Evolutionary conservation across 2,113 vertebrate species (phyloP), one percentile per base, ranked within the genome.

Genomic region (Catharus fuscescens): DNA sequence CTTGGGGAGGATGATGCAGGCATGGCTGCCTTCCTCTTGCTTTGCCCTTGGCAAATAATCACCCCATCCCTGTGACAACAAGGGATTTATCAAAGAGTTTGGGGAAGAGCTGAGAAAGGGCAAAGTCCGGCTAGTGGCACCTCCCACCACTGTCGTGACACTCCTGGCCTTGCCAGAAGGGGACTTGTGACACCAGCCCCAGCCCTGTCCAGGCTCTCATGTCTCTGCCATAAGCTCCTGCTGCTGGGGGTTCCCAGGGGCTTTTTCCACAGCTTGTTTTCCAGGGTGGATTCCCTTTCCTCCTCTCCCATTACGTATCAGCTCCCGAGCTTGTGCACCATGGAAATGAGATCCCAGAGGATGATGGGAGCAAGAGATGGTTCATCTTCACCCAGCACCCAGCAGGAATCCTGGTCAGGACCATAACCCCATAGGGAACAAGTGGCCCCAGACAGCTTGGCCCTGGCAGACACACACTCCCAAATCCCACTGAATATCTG

Each of bases 131-230:
- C 54, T 19, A 54, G 34, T 34, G 70, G 59, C 76, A 53, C 14
- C 17, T 91, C 47, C 69, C 12, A 12, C 23, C 14, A 29, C 24
- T 5, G 3, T 19, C 52, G 5, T 0, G 0, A 62, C 16, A 16
- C 12, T 53, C 20, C 29, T 6, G 44, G 17, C 53, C 36, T 38
- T 1, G 0, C 21, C 8, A 9, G 36, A 28, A 56, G 8, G 29
- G 45, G 14, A 40, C 14, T 18, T 36, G 32, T 81, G 71, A 66
- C 60, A 66, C 34, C 57, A 66, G 56, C 44, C 31, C n/a, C 10
- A 11, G 59, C 28, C 54, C 53, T 3, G 1, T 24, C 17, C 65
- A 34, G 36, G 32, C 18, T 90, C 32, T 44, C 0, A 0, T 1
- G 2, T 56, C 86, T 47, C 38, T 66, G 19, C 61, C 38, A 1